These are phyloP conservation scores for Larimichthys crocea DNA, from an alignment of 2,113 vertebrate species.

Conservation along the genomic window DNA sequence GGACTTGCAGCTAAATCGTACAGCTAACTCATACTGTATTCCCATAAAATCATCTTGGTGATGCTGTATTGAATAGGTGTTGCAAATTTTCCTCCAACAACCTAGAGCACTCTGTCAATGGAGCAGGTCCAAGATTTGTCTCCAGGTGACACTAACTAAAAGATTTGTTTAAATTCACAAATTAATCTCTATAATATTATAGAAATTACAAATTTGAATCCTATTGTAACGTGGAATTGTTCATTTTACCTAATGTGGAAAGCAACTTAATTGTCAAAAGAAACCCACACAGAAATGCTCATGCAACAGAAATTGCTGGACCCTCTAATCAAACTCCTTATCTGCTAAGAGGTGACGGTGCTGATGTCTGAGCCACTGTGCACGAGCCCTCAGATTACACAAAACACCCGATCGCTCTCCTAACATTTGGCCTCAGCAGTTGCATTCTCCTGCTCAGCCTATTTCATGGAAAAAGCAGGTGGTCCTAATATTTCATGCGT, in stretches of 20 bases:
- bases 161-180: neutral
- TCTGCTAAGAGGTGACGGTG: neutral
- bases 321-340: neutral
- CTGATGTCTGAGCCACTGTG: neutral
- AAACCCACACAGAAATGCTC: neutral
- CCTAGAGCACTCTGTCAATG: neutral
- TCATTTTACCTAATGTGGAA: neutral
- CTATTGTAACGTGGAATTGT: neutral
- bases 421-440: conserved; percentile 18
- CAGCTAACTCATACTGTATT: neutral
- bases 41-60: neutral
- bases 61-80: neutral
- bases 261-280: neutral
- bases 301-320: neutral
- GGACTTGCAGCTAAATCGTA: neutral
- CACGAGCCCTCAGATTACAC: conserved; percentile 7
- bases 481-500: conserved; percentile 61
- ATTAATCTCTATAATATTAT: neutral
- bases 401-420: conserved; percentile 6
- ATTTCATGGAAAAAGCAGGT: conserved; percentile 62
- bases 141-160: neutral
- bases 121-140: neutral
- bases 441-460: conserved; percentile 44
- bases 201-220: neutral
- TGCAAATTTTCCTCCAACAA: neutral